A percentile compares a stretch with the other conserved stretches of the same genome.
These are phyloP conservation scores for Craterocephalus amniculus DNA, from an alignment of 2,797 vertebrate species.

Conservation along the genomic window DNA sequence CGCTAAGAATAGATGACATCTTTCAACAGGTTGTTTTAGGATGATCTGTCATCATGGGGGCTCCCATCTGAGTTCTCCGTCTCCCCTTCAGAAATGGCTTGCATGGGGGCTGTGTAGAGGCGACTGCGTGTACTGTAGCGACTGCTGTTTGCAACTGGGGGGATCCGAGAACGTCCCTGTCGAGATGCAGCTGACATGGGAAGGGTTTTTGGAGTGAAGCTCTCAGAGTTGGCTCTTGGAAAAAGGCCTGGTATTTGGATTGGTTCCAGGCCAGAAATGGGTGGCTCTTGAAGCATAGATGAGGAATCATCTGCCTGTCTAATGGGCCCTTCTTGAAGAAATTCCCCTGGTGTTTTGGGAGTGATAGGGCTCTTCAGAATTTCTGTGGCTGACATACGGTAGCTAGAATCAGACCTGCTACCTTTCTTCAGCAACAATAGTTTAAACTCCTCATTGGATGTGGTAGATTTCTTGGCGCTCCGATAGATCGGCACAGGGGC, in stretches of 20 bases:
- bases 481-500: constrained; percentile 96
- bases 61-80: constrained; percentile 98
- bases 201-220: constrained; percentile 91
- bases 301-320: constrained; percentile 74
- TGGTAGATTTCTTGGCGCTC: constrained; percentile 97
- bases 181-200: constrained; percentile 90
- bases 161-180: constrained; percentile 93
- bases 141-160: constrained; percentile 96
- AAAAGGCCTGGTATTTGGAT: constrained; percentile 82
- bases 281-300: constrained; percentile 65
- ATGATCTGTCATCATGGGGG: constrained; percentile 96
- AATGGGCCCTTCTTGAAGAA: constrained; percentile 80
- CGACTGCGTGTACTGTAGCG: constrained; percentile 96
- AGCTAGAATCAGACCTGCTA: constrained; percentile 95
- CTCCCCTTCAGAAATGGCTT: constrained; percentile 98
- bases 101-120: constrained; percentile 97
- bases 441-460: constrained; percentile 98
- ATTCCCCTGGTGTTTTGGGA: constrained; percentile 91
- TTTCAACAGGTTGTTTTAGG: constrained; percentile 82
- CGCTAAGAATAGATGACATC: constrained; percentile 46
- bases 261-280: constrained; percentile 62
- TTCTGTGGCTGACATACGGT: constrained; percentile 97
- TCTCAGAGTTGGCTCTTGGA: constrained; percentile 89
- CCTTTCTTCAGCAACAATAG: constrained; percentile 95
- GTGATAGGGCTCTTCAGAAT: constrained; percentile 97